Conservation (phyloP, 2,888 invertebrate genomes). For the Ornithoptera priamus region DNA sequence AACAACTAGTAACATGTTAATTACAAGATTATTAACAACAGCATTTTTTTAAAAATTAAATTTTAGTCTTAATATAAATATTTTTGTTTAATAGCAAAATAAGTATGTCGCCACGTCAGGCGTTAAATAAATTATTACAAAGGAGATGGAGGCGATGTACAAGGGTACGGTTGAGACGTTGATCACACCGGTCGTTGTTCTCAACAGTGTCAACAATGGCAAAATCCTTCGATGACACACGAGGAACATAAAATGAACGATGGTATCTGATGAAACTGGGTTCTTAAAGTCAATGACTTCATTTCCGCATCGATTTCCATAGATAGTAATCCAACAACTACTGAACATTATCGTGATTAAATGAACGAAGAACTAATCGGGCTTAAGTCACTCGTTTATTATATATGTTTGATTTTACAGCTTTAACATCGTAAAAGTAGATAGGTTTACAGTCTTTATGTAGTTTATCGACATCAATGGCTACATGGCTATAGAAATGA, state of each 20-base stretch:
- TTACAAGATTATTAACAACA: too few relatives aligned
- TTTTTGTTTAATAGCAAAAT: too few relatives aligned
- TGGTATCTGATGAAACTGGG: conserved; percentile 14
- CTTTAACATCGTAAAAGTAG: too few relatives aligned
- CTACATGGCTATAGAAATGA: conserved; percentile 5
- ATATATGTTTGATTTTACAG: too few relatives aligned
- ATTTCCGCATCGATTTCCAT: conserved; percentile 2
- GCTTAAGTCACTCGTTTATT: too few relatives aligned
- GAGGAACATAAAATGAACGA: conserved; percentile 19
- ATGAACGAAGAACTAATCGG: conserved; percentile 1
- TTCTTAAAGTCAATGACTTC: conserved; percentile 16
- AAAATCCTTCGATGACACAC: conserved; percentile 13
- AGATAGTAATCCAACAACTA: background rate
- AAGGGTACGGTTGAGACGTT: background rate
- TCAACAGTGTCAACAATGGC: conserved; percentile 16
- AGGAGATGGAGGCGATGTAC: background rate
- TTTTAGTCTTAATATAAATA: too few relatives aligned
- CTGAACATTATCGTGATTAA: conserved; percentile 6
- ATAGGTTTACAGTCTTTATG: background rate
- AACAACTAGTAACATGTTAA: too few relatives aligned
- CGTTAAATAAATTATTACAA: background rate
- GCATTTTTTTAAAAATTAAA: too few relatives aligned
- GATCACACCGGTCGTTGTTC: conserved; percentile 4
- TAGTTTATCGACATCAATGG: conserved; percentile 13
- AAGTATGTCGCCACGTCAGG: background rate